Percentiles rank a stretch among this genome's conserved stretches.
These are phyloP conservation scores for Cairina moschata DNA, from an alignment of 2,113 vertebrate genomes.

Conservation along the genomic window DNA sequence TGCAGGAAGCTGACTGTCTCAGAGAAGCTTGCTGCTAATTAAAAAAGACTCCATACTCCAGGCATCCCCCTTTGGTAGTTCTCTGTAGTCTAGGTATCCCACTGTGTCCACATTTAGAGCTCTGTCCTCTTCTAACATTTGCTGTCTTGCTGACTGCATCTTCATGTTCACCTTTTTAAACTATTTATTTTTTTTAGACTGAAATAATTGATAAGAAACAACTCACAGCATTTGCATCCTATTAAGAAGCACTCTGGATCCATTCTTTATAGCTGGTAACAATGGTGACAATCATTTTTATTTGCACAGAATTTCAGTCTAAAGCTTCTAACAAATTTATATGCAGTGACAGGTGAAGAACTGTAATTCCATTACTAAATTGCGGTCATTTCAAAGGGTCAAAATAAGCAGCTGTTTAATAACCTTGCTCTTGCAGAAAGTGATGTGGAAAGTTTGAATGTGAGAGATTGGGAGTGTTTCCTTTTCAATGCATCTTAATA, in stretches of 20 bases:
- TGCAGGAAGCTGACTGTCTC: neutral
- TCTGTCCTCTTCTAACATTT: neutral
- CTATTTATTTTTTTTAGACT: neutral
- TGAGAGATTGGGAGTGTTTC: neutral
- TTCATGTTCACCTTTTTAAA: neutral
- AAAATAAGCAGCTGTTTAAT: slow-evolving; percentile 34
- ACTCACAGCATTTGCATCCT: neutral
- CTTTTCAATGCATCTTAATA: slow-evolving; percentile 28
- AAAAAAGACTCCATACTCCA: neutral
- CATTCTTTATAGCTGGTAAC: neutral
- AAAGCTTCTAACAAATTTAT: neutral
- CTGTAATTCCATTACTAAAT: slow-evolving; percentile 57
- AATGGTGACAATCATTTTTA: slow-evolving; percentile 9
- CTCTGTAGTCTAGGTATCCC: neutral
- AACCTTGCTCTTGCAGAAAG: slow-evolving; percentile 2
- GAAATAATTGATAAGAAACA: slow-evolving; percentile 17
- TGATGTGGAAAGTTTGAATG: neutral
- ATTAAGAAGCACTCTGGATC: slow-evolving; percentile 13
- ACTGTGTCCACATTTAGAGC: neutral
- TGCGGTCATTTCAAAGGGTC: slow-evolving; percentile 43
- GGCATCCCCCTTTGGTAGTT: neutral
- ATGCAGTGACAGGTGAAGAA: slow-evolving; percentile 30
- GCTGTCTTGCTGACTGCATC: neutral
- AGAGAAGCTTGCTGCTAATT: neutral
- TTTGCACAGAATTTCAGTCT: slow-evolving; percentile 32